Percentiles rank a stretch among this genome's conserved stretches.
Evolutionary conservation across 1,140 invertebrate genomes (phyloP).

Genomic region (Semibalanus balanoides): DNA sequence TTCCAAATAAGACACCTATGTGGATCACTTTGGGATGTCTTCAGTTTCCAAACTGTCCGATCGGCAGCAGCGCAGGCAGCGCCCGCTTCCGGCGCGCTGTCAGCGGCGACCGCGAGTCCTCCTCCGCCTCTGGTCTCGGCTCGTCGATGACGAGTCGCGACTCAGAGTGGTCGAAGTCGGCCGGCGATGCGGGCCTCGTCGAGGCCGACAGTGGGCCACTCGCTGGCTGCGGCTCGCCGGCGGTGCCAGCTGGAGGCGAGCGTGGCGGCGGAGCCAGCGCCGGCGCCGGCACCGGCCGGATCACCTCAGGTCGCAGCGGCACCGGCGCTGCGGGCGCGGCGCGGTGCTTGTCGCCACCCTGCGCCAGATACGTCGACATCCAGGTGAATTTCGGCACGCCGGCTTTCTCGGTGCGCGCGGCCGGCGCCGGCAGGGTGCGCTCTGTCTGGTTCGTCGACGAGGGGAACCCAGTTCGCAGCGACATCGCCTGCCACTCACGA

Average conservation of each 20-base stretch:
- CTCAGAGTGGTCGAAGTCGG: neutral
- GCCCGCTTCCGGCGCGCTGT: no score
- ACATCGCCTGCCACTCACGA: neutral
- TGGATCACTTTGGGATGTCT: no score
- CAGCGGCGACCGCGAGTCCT: neutral
- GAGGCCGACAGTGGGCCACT: neutral
- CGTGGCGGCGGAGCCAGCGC: no score
- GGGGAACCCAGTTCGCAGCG: neutral
- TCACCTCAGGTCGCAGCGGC: neutral
- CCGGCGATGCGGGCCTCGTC: neutral
- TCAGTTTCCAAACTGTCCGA: neutral
- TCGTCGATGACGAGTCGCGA: neutral
- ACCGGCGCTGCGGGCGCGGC: no score
- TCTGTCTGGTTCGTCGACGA: neutral
- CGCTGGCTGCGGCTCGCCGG: no score
- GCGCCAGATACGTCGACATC: neutral
- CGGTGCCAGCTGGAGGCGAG: neutral
- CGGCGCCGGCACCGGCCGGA: neutral
- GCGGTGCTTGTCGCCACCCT: neutral
- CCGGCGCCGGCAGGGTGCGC: no score
- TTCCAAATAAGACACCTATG: no score
- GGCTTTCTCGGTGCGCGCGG: neutral
- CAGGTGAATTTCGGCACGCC: neutral
- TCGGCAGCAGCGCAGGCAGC: neutral
- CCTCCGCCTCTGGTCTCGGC: neutral